Percentiles rank a stretch among this genome's conserved stretches.
These are phyloP conservation scores for Aphyosemion australe DNA, from an alignment of 2,113 vertebrate genomes.

Conservation along the genomic window DNA sequence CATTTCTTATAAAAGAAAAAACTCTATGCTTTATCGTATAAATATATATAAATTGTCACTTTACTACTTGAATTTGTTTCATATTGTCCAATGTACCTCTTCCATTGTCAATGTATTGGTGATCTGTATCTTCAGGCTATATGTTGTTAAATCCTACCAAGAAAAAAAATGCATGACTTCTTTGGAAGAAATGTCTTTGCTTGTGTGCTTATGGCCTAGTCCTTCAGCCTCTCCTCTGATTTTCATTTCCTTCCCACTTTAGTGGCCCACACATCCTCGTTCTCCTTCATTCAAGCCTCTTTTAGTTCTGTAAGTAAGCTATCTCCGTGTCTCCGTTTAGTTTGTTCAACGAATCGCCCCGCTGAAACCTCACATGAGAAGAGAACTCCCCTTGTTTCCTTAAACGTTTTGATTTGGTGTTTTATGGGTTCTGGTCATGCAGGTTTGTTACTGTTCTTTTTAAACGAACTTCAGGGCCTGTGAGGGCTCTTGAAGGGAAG, in stretches of 20 bases:
- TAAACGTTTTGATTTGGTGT: conserved; percentile 63
- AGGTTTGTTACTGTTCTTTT: conserved; percentile 87
- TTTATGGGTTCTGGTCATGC: conserved; percentile 83
- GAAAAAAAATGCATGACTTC: conserved; percentile 75
- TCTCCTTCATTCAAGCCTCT: conserved; percentile 35
- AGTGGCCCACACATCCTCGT: conserved; percentile 33
- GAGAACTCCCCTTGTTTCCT: conserved; percentile 63
- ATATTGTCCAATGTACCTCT: conserved; percentile 65
- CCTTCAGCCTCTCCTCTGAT: conserved; percentile 66
- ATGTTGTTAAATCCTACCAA: conserved; percentile 72
- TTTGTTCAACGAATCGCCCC: conserved; percentile 63
- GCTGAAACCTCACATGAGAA: conserved; percentile 46
- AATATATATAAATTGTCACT: conserved; percentile 56
- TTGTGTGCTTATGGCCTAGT: conserved; percentile 74
- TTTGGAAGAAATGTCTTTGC: conserved; percentile 72
- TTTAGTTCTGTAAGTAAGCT: conserved; percentile 47
- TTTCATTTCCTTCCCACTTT: conserved; percentile 45
- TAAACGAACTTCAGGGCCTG: conserved; percentile 84
- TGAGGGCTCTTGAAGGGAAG: conserved; percentile 84
- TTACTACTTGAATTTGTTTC: conserved; percentile 75
- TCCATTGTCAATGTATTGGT: conserved; percentile 68
- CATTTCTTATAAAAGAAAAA: conserved; percentile 51
- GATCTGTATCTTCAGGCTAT: conserved; percentile 73
- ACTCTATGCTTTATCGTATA: conserved; percentile 60
- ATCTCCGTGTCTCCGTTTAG: conserved; percentile 54